Conservation (phyloP, 2,797 vertebrate species). For the Hyperoplus lanceolatus region DNA sequence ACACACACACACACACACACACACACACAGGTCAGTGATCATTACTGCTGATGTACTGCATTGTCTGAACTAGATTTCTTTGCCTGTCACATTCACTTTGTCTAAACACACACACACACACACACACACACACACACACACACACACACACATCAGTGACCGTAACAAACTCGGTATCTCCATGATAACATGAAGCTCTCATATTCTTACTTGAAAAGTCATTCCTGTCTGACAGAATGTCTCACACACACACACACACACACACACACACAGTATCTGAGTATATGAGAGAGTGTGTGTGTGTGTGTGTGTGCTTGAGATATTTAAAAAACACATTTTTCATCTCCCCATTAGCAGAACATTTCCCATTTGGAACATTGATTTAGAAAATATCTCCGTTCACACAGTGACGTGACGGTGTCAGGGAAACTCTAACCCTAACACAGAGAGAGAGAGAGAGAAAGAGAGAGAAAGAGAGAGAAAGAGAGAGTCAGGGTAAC, state of each 20-base stretch:
- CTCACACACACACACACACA: neutral
- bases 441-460: too few species aligned
- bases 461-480: too few species aligned
- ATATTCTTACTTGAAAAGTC: neutral
- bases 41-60: constrained; percentile 35
- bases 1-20: constrained; percentile 43
- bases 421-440: too few species aligned
- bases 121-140: constrained; percentile 12
- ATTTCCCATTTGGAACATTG: too few species aligned
- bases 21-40: constrained; percentile 56
- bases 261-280: neutral
- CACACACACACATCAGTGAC: constrained; percentile 16
- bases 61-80: constrained; percentile 43
- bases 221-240: constrained; percentile 10
- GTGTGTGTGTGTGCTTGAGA: too few species aligned
- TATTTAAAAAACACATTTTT: too few species aligned
- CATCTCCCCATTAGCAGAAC: too few species aligned
- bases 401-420: too few species aligned
- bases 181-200: neutral
- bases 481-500: too few species aligned
- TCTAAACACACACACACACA: neutral
- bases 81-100: constrained; percentile 46
- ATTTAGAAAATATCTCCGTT: too few species aligned
- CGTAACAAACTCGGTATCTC: neutral
- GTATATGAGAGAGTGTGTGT: neutral